Percentiles rank a stretch among this genome's conserved stretches.
These are phyloP conservation scores for Entomobrya proxima DNA, from an alignment of 2,888 invertebrate genomes.

Conservation along the genomic window DNA sequence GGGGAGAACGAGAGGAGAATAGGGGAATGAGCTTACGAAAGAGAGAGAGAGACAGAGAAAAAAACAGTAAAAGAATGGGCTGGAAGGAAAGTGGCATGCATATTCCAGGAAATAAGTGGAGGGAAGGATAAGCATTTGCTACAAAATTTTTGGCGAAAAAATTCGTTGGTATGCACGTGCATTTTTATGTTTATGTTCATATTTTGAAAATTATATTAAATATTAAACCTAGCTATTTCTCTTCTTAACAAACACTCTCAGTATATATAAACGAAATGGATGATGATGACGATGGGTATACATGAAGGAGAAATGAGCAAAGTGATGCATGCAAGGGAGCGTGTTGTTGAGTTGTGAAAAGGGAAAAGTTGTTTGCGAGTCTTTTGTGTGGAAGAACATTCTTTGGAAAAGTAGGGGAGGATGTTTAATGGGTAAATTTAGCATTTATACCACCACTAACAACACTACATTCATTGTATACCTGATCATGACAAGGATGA, in stretches of 20 bases:
- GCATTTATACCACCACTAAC: background rate
- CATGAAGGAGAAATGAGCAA: constrained; percentile 4
- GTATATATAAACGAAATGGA: background rate
- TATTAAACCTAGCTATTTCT: background rate
- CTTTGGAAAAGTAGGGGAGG: background rate
- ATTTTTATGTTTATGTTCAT: constrained; percentile 4
- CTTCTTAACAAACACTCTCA: background rate
- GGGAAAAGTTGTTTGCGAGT: background rate
- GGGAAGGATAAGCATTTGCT: background rate
- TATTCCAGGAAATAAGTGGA: background rate
- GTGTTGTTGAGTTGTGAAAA: constrained; percentile 16
- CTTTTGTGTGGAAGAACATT: background rate
- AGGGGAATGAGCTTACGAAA: background rate
- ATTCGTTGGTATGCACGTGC: background rate
- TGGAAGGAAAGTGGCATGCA: background rate
- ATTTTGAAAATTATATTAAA: background rate
- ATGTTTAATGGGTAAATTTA: constrained; percentile 4
- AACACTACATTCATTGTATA: background rate
- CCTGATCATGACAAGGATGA: no score
- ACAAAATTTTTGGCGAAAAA: background rate
- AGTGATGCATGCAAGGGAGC: constrained; percentile 27
- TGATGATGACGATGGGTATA: constrained; percentile 14
- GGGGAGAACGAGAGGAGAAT: constrained; percentile 33
- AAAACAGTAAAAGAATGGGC: background rate
- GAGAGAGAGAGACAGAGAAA: background rate